Conservation (phyloP, 2,888 invertebrate genomes). For the Ephialtes manifestator region DNA sequence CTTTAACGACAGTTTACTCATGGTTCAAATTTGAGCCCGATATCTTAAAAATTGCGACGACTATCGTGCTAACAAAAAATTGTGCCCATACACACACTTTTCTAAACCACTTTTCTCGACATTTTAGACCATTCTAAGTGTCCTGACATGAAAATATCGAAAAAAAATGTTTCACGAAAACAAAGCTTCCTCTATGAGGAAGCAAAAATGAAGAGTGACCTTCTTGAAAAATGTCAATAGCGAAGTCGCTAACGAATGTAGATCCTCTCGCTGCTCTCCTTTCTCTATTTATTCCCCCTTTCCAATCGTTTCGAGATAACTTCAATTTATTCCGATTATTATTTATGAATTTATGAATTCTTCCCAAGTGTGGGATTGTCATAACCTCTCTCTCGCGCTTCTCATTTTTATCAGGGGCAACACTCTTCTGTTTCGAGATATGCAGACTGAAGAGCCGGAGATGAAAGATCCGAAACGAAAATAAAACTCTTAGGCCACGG, state of each 20-base stretch:
- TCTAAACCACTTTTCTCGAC: too few species aligned
- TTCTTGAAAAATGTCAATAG: slow-evolving; percentile 28
- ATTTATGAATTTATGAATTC: slow-evolving; percentile 72
- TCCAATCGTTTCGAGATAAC: slow-evolving; percentile 46
- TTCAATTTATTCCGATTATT: slow-evolving; percentile 75
- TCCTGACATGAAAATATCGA: too few species aligned
- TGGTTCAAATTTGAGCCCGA: too few species aligned
- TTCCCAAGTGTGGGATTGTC: neutral
- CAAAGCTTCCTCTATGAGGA: too few species aligned
- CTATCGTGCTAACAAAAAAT: too few species aligned
- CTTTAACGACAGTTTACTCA: too few species aligned
- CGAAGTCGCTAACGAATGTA: slow-evolving; percentile 38
- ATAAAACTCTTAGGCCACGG: slow-evolving; percentile 21
- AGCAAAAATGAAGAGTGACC: neutral
- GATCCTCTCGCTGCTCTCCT: neutral
- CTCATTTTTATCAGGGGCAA: slow-evolving; percentile 44
- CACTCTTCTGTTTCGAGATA: neutral
- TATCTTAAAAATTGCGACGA: too few species aligned
- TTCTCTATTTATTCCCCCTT: slow-evolving; percentile 12
- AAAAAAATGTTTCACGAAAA: too few species aligned
- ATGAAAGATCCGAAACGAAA: slow-evolving; percentile 4
- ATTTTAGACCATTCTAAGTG: too few species aligned
- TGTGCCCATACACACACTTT: too few species aligned
- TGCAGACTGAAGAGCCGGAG: neutral
- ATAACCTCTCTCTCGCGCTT: neutral